phyloP scores from a whole-genome alignment of 2,113 vertebrate species.

The Dipodomys merriami region DNA sequence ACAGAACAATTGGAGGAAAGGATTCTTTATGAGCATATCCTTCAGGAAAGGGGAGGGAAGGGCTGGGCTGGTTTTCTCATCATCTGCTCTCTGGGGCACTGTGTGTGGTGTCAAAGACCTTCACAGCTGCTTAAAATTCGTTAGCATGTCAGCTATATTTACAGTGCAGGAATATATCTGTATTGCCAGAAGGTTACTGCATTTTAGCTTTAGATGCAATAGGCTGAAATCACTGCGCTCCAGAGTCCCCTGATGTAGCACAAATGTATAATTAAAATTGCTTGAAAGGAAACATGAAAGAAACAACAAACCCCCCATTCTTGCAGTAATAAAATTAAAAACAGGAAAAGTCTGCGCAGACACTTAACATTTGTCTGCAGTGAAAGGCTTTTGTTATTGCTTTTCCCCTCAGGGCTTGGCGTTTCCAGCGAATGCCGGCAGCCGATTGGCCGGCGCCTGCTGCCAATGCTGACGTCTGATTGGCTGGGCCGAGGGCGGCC shows the following conservation, averaged over 20 bases:
- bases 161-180: slow-evolving; percentile 81
- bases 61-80: slow-evolving; percentile 77
- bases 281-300: slow-evolving; percentile 89
- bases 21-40: slow-evolving; percentile 48
- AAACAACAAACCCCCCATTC: slow-evolving; percentile 86
- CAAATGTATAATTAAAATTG: slow-evolving; percentile 88
- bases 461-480: slow-evolving; percentile 73
- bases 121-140: slow-evolving; percentile 85
- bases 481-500: slow-evolving; percentile 73
- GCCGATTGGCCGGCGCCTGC: slow-evolving; percentile 78
- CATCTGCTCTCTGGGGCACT: slow-evolving; percentile 79
- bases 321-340: slow-evolving; percentile 88
- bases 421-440: slow-evolving; percentile 77
- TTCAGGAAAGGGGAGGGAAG: slow-evolving; percentile 68
- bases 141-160: slow-evolving; percentile 84
- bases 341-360: slow-evolving; percentile 88
- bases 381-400: slow-evolving; percentile 88
- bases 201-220: slow-evolving; percentile 80
- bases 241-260: slow-evolving; percentile 84
- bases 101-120: slow-evolving; percentile 82
- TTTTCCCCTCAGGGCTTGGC: slow-evolving; percentile 84
- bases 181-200: slow-evolving; percentile 82
- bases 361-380: slow-evolving; percentile 88
- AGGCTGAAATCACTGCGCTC: slow-evolving; percentile 80
- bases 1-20: slow-evolving; percentile 62